These are phyloP conservation scores for Drosophila subquinaria DNA, from an alignment of 2,888 invertebrate species.

Conservation along the genomic window DNA sequence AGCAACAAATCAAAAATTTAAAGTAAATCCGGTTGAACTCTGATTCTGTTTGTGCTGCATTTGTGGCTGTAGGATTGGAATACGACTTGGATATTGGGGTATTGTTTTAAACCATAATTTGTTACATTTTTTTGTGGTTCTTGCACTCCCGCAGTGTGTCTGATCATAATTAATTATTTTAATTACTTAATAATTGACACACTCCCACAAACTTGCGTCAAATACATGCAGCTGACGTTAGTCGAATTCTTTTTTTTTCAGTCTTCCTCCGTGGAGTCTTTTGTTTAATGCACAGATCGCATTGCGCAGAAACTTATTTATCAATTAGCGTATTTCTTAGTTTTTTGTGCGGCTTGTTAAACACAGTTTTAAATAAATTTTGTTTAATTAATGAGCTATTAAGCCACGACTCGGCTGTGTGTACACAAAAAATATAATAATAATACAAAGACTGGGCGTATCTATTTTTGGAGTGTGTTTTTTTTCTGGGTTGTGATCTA, in stretches of 20 bases:
- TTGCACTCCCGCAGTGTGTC: constrained; percentile 27
- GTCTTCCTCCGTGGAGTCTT: constrained; percentile 12
- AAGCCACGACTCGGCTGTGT: constrained; percentile 40
- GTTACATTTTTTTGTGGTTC: constrained; percentile 59
- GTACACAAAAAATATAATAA: constrained; percentile 19
- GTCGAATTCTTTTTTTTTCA: not conserved
- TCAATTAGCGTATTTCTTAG: constrained; percentile 60
- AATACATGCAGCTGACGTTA: constrained; percentile 12
- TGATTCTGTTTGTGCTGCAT: constrained; percentile 32
- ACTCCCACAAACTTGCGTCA: constrained; percentile 28
- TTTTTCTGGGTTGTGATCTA: constrained; percentile 29
- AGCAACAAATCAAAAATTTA: constrained; percentile 17
- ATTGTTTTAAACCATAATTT: constrained; percentile 49
- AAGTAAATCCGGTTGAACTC: constrained; percentile 66
- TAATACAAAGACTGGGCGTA: constrained; percentile 55
- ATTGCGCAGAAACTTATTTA: constrained; percentile 57
- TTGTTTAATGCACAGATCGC: constrained; percentile 19
- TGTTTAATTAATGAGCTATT: constrained; percentile 69
- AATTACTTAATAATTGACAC: constrained; percentile 64
- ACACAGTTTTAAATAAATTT: constrained; percentile 56
- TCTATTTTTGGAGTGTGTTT: constrained; percentile 34
- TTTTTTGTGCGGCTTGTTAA: constrained; percentile 64
- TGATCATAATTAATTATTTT: constrained; percentile 65
- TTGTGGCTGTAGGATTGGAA: not conserved
- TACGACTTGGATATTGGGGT: not conserved